Evolutionary conservation across 2,797 vertebrate genomes (phyloP).

Genomic region (Lates japonicus): DNA sequence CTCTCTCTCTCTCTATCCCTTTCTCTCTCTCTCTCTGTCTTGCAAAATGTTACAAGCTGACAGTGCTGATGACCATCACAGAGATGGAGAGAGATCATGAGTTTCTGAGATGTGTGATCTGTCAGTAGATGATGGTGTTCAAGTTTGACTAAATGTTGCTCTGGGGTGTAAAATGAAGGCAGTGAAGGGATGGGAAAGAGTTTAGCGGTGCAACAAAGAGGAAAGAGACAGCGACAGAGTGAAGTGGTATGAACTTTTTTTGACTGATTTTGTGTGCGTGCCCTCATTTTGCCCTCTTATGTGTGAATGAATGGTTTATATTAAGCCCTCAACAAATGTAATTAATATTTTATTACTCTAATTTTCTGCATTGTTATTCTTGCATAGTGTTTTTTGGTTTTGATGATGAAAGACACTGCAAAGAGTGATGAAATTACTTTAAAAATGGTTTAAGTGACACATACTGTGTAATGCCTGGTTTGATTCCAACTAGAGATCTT

Average conservation of each 20-base stretch:
- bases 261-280: background rate
- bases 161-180: constrained; percentile 29
- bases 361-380: background rate
- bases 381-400: background rate
- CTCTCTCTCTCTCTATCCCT: background rate
- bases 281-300: background rate
- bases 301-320: background rate
- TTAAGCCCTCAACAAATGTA: background rate
- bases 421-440: background rate
- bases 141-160: constrained; percentile 49
- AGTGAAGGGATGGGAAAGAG: background rate
- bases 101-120: constrained; percentile 41
- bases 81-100: constrained; percentile 44
- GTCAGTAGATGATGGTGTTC: constrained; percentile 45
- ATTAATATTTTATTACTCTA: background rate
- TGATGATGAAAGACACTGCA: background rate
- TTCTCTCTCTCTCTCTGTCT: constrained; percentile 1
- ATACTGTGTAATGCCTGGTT: background rate
- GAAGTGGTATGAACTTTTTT: constrained; percentile 13
- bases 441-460: background rate
- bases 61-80: constrained; percentile 51
- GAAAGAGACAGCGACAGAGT: background rate
- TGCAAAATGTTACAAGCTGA: constrained; percentile 45
- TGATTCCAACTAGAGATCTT: background rate
- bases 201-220: constrained; percentile 12